These are phyloP conservation scores for Cyclura pinguis DNA, from an alignment of 2,797 vertebrate species.

Conservation along the genomic window DNA sequence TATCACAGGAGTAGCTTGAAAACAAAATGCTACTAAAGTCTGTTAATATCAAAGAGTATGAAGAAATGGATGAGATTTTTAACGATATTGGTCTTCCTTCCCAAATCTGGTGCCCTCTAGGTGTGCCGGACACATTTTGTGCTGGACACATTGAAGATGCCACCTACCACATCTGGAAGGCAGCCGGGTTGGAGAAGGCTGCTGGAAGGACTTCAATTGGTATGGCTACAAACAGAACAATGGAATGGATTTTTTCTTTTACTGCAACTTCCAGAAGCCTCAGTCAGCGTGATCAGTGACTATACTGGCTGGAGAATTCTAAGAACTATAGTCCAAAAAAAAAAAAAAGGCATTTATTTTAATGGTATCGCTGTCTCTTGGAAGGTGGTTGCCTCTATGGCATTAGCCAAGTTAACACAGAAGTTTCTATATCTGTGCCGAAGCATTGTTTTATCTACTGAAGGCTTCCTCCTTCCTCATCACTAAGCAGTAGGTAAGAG, in stretches of 20 bases:
- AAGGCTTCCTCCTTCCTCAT: neutral
- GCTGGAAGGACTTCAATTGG: neutral
- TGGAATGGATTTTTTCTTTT: no score
- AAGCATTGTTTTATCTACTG: no score
- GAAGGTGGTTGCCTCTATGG: neutral
- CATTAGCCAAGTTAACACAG: neutral
- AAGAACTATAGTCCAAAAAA: no score
- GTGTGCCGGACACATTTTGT: neutral
- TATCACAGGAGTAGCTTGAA: conserved; percentile 33
- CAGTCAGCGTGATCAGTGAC: no score
- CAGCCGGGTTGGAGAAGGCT: neutral
- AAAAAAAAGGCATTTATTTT: no score
- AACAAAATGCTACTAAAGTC: conserved; percentile 34
- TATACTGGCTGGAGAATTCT: no score
- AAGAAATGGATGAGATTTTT: neutral
- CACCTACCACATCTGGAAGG: neutral
- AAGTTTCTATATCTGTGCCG: neutral
- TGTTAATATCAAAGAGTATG: neutral
- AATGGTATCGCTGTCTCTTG: no score
- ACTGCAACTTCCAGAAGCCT: no score
- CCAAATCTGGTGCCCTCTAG: neutral
- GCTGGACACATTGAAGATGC: neutral
- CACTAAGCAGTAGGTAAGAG: neutral
- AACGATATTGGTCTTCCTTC: neutral
- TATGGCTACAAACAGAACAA: neutral